phyloP scores from a whole-genome alignment of 2,113 vertebrate genomes.

The Grus americana region DNA sequence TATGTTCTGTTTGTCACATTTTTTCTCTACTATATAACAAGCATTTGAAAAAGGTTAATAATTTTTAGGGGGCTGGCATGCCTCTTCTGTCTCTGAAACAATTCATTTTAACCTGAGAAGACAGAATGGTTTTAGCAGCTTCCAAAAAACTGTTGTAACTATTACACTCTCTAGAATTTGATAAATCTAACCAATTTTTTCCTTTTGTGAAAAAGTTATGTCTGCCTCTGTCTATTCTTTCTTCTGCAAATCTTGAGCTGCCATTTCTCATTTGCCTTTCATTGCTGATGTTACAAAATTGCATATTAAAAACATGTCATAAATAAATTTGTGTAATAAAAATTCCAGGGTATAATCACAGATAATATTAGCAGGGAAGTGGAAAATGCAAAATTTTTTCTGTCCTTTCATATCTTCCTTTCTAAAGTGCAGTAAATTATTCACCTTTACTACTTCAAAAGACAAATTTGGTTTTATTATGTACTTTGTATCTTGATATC shows the following conservation, averaged over 20 bases:
- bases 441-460: neutral
- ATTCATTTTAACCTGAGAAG: neutral
- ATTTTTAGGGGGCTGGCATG: fast-evolving
- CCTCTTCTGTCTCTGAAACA: neutral
- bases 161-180: neutral
- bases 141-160: neutral
- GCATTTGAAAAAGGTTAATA: neutral
- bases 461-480: neutral
- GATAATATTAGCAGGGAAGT: neutral
- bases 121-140: neutral
- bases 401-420: neutral
- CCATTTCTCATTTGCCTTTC: neutral
- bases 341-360: neutral
- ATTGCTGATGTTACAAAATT: neutral
- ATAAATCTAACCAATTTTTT: neutral
- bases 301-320: neutral
- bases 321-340: neutral
- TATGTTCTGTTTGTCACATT: neutral
- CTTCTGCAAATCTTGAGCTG: neutral
- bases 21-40: neutral
- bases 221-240: neutral
- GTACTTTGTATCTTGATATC: neutral
- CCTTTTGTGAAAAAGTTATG: neutral
- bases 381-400: neutral
- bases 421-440: neutral